Base-by-base conservation (phyloP, 2,888 invertebrate species). In the Hymenopus coronatus region DNA sequence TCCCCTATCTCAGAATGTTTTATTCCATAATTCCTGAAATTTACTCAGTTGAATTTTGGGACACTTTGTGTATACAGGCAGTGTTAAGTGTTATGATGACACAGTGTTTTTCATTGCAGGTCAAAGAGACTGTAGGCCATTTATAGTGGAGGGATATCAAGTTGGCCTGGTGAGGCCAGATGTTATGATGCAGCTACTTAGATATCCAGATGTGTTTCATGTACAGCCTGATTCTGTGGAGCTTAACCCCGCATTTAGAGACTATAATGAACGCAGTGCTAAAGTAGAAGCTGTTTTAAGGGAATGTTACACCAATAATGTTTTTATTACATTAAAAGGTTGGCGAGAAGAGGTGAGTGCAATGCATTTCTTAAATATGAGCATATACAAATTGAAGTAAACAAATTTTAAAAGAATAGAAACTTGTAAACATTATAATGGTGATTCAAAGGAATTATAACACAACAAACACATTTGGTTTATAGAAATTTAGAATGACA, bases 321-420 rank as follows among this genome's bases (percentile, higher is more conserved):
- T 96, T 91, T 97, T 98, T 92, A 94, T 96, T 91, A 97, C 98
- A 84, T 94, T 98, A 14, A 96, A 96, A 92, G 98, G 98, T 28
- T 99, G 98, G 98, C 95, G 98, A 92, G 97, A 98, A 94, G 98
- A 99, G 96, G 97, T 97, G 93, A 91, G 90, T 89, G 12, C 30
- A 88, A 0, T n/a, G 28, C 40, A 82, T 85, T 83, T 82, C 28
- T 70, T 85, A 40, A 88, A 30, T 83, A 82, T 25, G 15, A 33
- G 90, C 46, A 40, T 84, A 88, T 28, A 27, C 30, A 83, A 89
- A 40, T 8, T 28, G 27, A 14, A 20, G n/a, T 82, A 40, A 33
- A 33, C 0, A 6, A 33, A 33, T 7, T 33, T 6, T 8, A n/a
- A n/a, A n/a, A n/a, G n/a, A n/a, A n/a, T n/a, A n/a, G n/a, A n/a